These are phyloP conservation scores for Drosophila serrata DNA, from an alignment of 1,140 invertebrate species.

Conservation along the genomic window DNA sequence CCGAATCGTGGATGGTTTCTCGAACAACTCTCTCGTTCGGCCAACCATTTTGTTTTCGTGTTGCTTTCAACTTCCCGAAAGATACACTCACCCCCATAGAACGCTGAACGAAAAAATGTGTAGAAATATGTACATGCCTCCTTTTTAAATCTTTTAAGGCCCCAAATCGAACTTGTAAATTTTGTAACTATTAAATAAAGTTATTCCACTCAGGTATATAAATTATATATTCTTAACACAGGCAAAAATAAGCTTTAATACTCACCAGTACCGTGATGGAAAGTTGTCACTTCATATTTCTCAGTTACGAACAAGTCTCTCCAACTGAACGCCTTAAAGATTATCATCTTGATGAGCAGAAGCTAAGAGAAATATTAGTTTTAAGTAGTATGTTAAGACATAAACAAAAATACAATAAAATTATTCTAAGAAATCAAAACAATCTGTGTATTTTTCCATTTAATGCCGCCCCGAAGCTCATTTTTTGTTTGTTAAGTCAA, in stretches of 20 bases:
- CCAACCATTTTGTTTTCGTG: conserved; percentile 73
- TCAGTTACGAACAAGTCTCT: not conserved
- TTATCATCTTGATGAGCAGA: not conserved
- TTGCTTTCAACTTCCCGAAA: conserved; percentile 25
- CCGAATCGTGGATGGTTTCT: conserved; percentile 32
- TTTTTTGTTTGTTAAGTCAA: not conserved
- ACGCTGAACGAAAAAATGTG: not conserved
- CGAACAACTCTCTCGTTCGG: conserved; percentile 17
- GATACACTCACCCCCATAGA: conserved; percentile 43
- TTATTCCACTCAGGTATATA: not conserved
- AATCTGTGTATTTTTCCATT: not conserved
- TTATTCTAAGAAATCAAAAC: not conserved
- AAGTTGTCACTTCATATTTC: not conserved
- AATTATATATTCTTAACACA: not conserved
- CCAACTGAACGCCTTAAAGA: too few relatives aligned
- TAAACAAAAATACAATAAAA: not conserved
- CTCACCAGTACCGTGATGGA: not conserved
- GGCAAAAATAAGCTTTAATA: not conserved
- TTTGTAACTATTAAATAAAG: not conserved
- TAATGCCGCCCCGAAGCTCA: not conserved
- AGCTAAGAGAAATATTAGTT: not conserved
- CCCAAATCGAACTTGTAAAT: not conserved
- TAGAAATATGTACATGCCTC: not conserved
- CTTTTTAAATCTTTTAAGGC: not conserved
- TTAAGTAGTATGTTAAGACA: not conserved